Percentiles rank a stretch among this genome's conserved stretches.
These are phyloP conservation scores for Enchytraeus crypticus DNA, from an alignment of 2,888 invertebrate genomes.

Conservation along the genomic window DNA sequence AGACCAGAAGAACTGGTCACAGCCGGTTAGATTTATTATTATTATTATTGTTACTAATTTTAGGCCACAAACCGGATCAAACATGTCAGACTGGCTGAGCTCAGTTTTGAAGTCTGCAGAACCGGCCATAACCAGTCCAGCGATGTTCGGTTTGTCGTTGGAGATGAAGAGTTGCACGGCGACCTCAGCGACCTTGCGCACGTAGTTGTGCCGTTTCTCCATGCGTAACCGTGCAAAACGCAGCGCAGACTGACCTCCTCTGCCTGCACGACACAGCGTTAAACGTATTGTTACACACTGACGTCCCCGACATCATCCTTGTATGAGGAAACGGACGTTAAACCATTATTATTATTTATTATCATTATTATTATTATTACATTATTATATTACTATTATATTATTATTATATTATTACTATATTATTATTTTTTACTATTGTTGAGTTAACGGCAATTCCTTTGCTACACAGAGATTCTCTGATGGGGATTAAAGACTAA, in stretches of 20 bases:
- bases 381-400: background rate
- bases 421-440: background rate
- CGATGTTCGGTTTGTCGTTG: slow-evolving; percentile 93
- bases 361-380: background rate
- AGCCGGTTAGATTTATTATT: too few species aligned
- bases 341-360: too few species aligned
- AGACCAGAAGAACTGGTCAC: too few species aligned
- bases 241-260: slow-evolving; percentile 98
- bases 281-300: too few species aligned
- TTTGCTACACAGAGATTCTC: too few species aligned
- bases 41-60: too few species aligned
- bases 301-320: too few species aligned
- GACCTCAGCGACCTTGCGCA: slow-evolving; percentile 92
- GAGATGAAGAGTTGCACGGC: slow-evolving; percentile 94
- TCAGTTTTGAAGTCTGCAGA: slow-evolving; percentile 99
- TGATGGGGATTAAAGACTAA: too few species aligned
- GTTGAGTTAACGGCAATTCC: background rate
- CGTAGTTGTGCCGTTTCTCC: slow-evolving; percentile 99
- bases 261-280: too few species aligned
- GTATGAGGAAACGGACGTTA: too few species aligned
- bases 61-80: slow-evolving; percentile 86
- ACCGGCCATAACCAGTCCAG: slow-evolving; percentile 93
- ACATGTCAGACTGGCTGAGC: slow-evolving; percentile 98
- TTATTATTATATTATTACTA: too few species aligned
- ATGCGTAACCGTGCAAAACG: slow-evolving; percentile 98